These are phyloP conservation scores for Pseudorectes ferrugineus DNA, from an alignment of 2,113 vertebrate genomes.

Conservation along the genomic window DNA sequence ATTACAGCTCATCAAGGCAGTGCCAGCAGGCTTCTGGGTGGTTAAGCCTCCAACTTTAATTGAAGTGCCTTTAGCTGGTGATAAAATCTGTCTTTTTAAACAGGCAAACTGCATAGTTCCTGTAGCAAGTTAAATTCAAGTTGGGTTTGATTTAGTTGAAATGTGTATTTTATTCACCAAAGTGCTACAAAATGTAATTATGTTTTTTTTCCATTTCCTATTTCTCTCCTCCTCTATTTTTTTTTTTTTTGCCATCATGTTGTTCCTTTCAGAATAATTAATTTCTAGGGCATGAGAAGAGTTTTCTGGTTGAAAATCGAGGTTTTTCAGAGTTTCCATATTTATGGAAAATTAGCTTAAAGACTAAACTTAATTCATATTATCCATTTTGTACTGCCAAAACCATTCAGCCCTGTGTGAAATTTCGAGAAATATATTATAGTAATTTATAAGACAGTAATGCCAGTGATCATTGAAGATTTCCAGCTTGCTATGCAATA, in stretches of 20 bases:
- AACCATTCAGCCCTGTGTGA: background rate
- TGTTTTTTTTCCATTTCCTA: background rate
- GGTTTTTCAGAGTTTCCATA: background rate
- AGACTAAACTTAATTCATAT: background rate
- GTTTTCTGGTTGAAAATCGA: background rate
- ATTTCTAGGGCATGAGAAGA: background rate
- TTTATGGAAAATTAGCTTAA: background rate
- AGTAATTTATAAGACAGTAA: background rate
- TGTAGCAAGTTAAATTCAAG: background rate
- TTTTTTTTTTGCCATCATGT: background rate
- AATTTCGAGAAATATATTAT: background rate
- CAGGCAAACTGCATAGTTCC: constrained; percentile 12
- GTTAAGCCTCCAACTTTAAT: constrained; percentile 42
- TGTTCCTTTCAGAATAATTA: background rate
- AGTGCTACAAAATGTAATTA: background rate
- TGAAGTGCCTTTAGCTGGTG: constrained; percentile 24
- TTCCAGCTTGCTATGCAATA: background rate
- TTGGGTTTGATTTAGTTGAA: constrained; percentile 12
- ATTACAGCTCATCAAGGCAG: background rate
- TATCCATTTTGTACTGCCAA: background rate
- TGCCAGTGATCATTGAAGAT: background rate
- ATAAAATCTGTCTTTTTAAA: constrained; percentile 49
- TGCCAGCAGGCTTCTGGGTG: background rate
- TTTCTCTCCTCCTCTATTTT: background rate
- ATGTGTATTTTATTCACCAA: background rate